Conservation (phyloP, 2,888 invertebrate genomes). For the Hirtodrosophila duncani region DNA sequence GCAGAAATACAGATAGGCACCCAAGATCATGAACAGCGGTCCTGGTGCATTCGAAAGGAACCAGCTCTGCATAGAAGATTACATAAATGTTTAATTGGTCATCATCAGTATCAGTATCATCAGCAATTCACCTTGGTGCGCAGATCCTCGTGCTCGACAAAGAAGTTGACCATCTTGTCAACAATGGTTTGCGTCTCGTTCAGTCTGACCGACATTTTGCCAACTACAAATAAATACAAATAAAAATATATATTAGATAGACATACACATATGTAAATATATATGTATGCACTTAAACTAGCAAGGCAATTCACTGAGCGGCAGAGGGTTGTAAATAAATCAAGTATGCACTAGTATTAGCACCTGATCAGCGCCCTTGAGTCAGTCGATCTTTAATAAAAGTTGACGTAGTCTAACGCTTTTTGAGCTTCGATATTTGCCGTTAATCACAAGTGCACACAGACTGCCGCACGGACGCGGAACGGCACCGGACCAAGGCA, state of each 20-base stretch:
- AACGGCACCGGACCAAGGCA: too few relatives aligned
- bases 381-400: neutral
- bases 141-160: slow-evolving; percentile 78
- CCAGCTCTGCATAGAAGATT: slow-evolving; percentile 80
- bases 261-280: neutral
- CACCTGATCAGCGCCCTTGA: slow-evolving; percentile 39
- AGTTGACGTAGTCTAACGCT: slow-evolving; percentile 13
- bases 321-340: slow-evolving; percentile 6
- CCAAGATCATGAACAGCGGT: slow-evolving; percentile 84
- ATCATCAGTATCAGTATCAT: neutral
- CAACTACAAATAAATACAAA: slow-evolving; percentile 34
- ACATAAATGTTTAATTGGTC: too few relatives aligned
- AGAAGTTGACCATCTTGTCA: slow-evolving; percentile 77
- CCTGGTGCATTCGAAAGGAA: slow-evolving; percentile 86
- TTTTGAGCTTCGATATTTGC: slow-evolving; percentile 37
- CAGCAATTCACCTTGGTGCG: slow-evolving; percentile 63
- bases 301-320: neutral
- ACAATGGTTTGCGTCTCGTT: slow-evolving; percentile 76
- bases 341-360: slow-evolving; percentile 38
- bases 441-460: slow-evolving; percentile 49
- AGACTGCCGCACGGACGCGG: slow-evolving; percentile 19
- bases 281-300: slow-evolving; percentile 1
- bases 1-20: slow-evolving; percentile 86
- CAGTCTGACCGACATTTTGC: slow-evolving; percentile 72
- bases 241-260: neutral